Evolutionary conservation across 2,797 vertebrate genomes (phyloP).

Genomic region (Enteromius argenteus): DNA sequence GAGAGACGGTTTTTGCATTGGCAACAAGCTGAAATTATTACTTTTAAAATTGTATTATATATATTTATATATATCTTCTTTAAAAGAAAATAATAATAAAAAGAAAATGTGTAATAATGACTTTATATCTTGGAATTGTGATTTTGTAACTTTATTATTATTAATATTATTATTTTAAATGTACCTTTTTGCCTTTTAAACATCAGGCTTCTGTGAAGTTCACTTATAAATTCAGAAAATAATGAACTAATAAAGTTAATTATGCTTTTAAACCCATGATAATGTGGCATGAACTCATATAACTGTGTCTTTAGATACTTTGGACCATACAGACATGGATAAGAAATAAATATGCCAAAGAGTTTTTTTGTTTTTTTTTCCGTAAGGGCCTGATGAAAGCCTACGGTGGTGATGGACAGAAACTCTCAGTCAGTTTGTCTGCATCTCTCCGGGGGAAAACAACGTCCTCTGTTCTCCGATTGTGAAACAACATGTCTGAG

Average conservation of each 20-base stretch:
- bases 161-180: not conserved
- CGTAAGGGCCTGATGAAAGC: not conserved
- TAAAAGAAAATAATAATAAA: too few species aligned
- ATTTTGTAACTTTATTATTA: not conserved
- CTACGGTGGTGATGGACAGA: not conserved
- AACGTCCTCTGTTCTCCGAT: constrained; percentile 4
- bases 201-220: not conserved
- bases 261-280: not conserved
- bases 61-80: too few species aligned
- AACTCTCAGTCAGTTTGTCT: not conserved
- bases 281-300: not conserved
- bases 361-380: not conserved
- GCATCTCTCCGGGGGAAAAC: not conserved
- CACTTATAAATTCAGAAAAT: not conserved
- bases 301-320: not conserved
- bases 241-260: not conserved
- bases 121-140: not conserved
- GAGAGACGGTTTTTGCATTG: too few species aligned
- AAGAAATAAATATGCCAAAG: not conserved
- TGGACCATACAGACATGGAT: not conserved
- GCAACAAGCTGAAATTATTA: too few species aligned
- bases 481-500: constrained; percentile 67
- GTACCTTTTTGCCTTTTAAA: not conserved
- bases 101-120: too few species aligned
- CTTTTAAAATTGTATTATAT: too few species aligned